Base-by-base conservation (phyloP, 2,113 vertebrate species). In the Macquaria australasica region DNA sequence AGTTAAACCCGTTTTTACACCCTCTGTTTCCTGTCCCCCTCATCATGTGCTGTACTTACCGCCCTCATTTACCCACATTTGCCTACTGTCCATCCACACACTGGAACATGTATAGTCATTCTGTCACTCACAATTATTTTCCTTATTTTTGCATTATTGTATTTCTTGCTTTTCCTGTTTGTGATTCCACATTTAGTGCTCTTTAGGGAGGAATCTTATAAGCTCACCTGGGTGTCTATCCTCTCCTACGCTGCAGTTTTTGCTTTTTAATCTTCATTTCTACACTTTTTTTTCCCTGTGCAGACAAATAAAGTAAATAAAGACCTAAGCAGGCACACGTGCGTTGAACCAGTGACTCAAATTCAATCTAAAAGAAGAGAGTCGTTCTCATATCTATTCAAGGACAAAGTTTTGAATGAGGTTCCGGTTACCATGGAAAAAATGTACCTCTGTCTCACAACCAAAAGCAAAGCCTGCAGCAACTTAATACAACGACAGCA, bases 391-490 rank as follows among this genome's bases (percentile, higher is more conserved):
- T 78, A 87, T 93, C 89, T 87, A 88, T 92, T 93, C 93, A 94
- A 94, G 92, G 92, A 76, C 90, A 69, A 37, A 31, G 72, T 82
- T 91, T 86, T 93, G 81, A 93, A 91, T 90, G 66, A 79, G 79
- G 82, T 90, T 95, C 90, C 77, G 68, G 93, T 96, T 94, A 94
- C 93, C 89, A 86, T 93, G 91, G 90, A 94, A 94, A 94, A 93
- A 77, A 89, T 87, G 0, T 84, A 85, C 87, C 91, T 92, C 80
- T 93, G 86, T 91, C 87, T 87, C 59, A 85, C 73, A 69, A 90
- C 84, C 90, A 90, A 90, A 92, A 89, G 87, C 70, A 85, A 92
- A 86, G 51, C 82, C 66, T 85, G 81, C 31, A n/a, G 89, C 84
- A 90, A 89, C 70, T 73, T 77, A 88, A 90, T 83, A 74, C 83